Evolutionary conservation across 2,797 vertebrate genomes (phyloP), one percentile per base, ranked within the genome.

Genomic region (Galaxias olidus): DNA sequence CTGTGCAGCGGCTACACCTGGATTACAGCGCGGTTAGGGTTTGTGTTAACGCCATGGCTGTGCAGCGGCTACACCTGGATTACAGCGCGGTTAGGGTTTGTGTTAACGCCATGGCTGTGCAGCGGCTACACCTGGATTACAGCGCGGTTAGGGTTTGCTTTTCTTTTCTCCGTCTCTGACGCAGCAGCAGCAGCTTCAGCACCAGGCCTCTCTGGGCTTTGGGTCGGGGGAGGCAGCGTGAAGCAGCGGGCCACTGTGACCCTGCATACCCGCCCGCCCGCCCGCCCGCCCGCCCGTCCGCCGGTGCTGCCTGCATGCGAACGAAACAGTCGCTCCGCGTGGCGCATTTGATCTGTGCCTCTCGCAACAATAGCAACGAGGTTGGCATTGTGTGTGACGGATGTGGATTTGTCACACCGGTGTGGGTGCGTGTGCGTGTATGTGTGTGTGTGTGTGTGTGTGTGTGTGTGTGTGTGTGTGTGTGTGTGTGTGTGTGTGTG

Each of bases 361-460:
- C 86, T 72, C 82, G 51, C 76, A 79, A 91, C 90, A 91, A 90
- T 88, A 76, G 87, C 85, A 84, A 80, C 75, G 74, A 86, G 84
- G 81, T 76, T 72, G 72, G 78, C 82, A 88, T 90, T 88, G 88
- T 90, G 88, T 90, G 90, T 88, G 89, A 90, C 90, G 78, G 89
- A 91, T 91, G 81, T 86, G 84, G 72, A 90, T 92, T 90, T 83
- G 89, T 88, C 86, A 90, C 90, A 89, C 74, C 50, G 63, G 68
- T 59, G 58, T 15, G 11, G 48, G 46, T 59, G 71, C 66, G 73
- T 77, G 42, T 68, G 59, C 82, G 71, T 84, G 57, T 56, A 41
- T 8, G 10, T 62, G 69, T 48, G 50, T 57, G 49, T 46, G 55
- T 49, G 69, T 44, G 45, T 54, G 54, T 17, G 54, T 49, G 64